Evolutionary conservation across 2,113 vertebrate species (phyloP), one percentile per base, ranked within the genome.

Genomic region (Brachyhypopomus gauderio): DNA sequence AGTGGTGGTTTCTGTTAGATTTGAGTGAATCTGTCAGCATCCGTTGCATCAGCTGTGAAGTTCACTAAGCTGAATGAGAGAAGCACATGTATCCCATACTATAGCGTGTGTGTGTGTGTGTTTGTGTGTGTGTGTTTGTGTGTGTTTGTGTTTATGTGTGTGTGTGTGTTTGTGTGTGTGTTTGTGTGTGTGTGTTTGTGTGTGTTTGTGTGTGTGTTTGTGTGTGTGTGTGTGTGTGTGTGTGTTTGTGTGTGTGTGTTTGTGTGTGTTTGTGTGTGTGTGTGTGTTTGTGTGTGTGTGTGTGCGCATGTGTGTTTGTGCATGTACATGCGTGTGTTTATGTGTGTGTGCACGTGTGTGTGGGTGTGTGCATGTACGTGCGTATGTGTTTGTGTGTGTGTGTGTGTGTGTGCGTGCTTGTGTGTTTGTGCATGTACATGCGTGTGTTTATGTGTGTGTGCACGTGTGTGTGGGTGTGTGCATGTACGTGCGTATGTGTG

Each of bases 11-110:
- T 83, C 67, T 80, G 56, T 56, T 23, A 77, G 76, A 72, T 79
- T 82, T 84, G 62, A 83, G 59, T 67, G 82, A 85, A 83, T 82
- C 70, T 63, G 82, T 84, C 80, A 80, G 56, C 73, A 71, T 80
- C 77, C 73, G 56, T 79, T 69, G 77, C 64, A 73, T 82, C 76
- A 78, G 55, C 62, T 77, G 66, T 77, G 62, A 58, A 74, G 69
- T 82, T 67, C 77, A 38, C 75, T 72, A 41, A 36, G 22, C 38
- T 77, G 82, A 83, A 78, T 76, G 72, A 72, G 30, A 30, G 30
- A 30, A 76, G 72, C 77, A 85, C 82, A 82, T 82, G 84, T 77
- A 79, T 80, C 84, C 75, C 52, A 20, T 60, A 71, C 67, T 85
- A 70, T 82, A 79, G 48, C 73, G 30, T 76, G 22, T 58, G 62